Evolutionary conservation across 2,888 invertebrate genomes (phyloP).

Genomic region (Sclerodermus sp.): DNA sequence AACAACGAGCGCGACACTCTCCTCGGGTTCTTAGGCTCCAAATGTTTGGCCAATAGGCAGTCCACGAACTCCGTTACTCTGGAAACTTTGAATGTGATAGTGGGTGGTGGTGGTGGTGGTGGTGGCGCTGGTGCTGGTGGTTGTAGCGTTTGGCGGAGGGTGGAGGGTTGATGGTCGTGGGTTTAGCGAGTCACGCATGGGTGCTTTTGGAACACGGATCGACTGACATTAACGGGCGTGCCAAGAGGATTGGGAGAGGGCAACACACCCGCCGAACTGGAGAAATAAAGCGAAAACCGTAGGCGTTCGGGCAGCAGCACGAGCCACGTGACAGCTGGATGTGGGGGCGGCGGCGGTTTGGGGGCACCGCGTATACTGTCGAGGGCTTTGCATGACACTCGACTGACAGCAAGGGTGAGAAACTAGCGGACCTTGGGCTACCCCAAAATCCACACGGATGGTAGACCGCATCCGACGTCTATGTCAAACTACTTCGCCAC

Average conservation of each 20-base stretch:
- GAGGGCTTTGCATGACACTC: conserved; percentile 38
- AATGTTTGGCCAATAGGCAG: conserved; percentile 11
- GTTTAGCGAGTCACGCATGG: conserved; percentile 2
- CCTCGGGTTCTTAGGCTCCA: too few species aligned
- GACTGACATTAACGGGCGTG: conserved; percentile 1
- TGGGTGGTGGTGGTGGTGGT: too few species aligned
- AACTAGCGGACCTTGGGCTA: conserved; percentile 44
- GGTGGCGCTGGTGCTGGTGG: too few species aligned
- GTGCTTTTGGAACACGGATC: background rate
- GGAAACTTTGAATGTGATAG: too few species aligned
- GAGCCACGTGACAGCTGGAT: conserved; percentile 39
- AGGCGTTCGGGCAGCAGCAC: conserved; percentile 16
- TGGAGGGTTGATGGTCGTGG: too few species aligned
- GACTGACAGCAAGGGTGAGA: conserved; percentile 48
- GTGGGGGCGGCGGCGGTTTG: conserved; percentile 25
- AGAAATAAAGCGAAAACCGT: conserved; percentile 3
- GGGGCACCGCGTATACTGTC: conserved; percentile 4
- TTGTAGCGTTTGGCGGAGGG: too few species aligned
- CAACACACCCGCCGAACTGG: conserved; percentile 10
- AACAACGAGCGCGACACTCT: too few species aligned
- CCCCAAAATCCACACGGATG: conserved; percentile 34
- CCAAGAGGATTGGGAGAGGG: conserved; percentile 11
- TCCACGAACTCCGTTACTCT: background rate
- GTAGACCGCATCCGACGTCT: conserved; percentile 51
- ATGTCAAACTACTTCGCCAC: conserved; percentile 25